Evolutionary conservation across 2,797 vertebrate genomes (phyloP).

Genomic region (Mionectes olivaceus): DNA sequence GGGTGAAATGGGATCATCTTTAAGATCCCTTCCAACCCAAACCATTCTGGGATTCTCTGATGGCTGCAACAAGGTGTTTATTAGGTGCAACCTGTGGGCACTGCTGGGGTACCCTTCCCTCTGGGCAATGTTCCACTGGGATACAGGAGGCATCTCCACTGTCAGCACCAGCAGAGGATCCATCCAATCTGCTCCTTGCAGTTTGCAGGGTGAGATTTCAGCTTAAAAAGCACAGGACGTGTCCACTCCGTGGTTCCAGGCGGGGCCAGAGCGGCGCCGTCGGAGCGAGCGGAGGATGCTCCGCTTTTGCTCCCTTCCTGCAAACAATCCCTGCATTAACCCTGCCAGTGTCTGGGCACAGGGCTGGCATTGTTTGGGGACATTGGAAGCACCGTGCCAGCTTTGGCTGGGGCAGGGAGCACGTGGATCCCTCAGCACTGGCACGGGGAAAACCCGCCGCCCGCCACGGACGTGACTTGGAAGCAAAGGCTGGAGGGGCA

Average conservation of each 20-base stretch:
- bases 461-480: fast-evolving
- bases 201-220: neutral
- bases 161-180: neutral
- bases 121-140: fast-evolving
- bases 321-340: neutral
- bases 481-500: neutral
- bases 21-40: neutral
- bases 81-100: neutral
- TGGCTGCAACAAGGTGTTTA: neutral
- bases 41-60: neutral
- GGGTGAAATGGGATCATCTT: fast-evolving
- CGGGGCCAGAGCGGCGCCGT: fast-evolving
- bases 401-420: neutral
- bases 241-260: fast-evolving
- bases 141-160: fast-evolving
- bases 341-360: neutral
- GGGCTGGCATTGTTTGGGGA: neutral
- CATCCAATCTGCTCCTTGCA: neutral
- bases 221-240: fast-evolving
- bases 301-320: neutral
- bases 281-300: fast-evolving
- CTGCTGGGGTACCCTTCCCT: neutral
- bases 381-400: neutral
- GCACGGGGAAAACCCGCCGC: neutral
- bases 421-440: neutral